Percentiles rank a stretch among this genome's conserved stretches.
These are phyloP conservation scores for Scaptomyza parva DNA, from an alignment of 2,888 invertebrate species.

Conservation along the genomic window DNA sequence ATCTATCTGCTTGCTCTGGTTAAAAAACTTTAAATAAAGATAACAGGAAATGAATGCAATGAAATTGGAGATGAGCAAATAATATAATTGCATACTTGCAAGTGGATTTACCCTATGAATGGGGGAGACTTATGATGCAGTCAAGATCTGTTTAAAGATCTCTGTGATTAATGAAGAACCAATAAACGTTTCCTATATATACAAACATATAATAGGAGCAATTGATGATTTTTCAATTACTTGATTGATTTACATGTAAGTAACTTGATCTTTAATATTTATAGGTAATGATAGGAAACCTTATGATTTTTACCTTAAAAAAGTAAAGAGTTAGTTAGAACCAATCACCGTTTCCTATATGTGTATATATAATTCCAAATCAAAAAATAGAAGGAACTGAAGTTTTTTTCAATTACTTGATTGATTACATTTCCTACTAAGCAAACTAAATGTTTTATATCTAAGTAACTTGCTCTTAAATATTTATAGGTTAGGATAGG, in stretches of 20 bases:
- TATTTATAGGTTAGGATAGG: too few species aligned
- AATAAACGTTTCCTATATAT: constrained; percentile 31
- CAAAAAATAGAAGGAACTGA: too few species aligned
- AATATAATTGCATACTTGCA: constrained; percentile 30
- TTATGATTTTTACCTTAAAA: too few species aligned
- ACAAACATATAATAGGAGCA: constrained; percentile 2
- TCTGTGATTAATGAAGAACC: constrained; percentile 18
- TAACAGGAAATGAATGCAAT: constrained; percentile 53
- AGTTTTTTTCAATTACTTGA: too few species aligned
- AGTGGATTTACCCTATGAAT: constrained; percentile 8
- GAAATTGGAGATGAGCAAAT: constrained; percentile 40
- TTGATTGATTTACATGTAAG: neutral
- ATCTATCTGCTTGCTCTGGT: constrained; percentile 2
- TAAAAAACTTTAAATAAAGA: constrained; percentile 11
- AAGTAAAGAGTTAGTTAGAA: too few species aligned
- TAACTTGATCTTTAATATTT: too few species aligned
- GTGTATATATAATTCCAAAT: too few species aligned
- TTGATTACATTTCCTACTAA: too few species aligned
- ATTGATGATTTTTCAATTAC: neutral
- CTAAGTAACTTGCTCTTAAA: too few species aligned
- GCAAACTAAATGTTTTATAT: too few species aligned
- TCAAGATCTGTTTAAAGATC: constrained; percentile 11
- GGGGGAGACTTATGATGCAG: neutral
- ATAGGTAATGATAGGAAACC: too few species aligned
- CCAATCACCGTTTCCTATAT: too few species aligned